Evolutionary conservation across 2,888 invertebrate species (phyloP).

Genomic region (Glyphotaelius pellucidus): DNA sequence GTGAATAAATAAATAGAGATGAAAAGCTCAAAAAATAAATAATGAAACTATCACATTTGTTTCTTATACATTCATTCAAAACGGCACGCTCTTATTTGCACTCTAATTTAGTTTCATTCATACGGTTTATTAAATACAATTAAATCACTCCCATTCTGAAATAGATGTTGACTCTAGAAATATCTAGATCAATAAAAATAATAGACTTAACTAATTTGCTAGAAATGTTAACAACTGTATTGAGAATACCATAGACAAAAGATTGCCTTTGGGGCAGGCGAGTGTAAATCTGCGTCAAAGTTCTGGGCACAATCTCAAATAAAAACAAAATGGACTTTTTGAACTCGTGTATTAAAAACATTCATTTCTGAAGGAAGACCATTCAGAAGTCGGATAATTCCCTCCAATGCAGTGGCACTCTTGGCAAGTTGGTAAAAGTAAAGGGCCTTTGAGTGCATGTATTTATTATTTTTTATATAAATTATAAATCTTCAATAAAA

Average conservation of each 20-base stretch:
- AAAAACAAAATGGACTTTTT: neutral
- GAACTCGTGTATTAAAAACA: neutral
- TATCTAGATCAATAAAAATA: neutral
- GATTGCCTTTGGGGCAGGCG: neutral
- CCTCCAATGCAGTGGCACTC: neutral
- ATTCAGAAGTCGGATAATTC: neutral
- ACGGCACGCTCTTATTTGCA: neutral
- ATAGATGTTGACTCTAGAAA: neutral
- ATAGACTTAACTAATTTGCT: slow-evolving; percentile 10
- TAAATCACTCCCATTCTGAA: neutral
- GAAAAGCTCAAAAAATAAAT: slow-evolving; percentile 45
- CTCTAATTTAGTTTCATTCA: slow-evolving; percentile 40
- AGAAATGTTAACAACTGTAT: neutral
- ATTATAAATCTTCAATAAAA: neutral
- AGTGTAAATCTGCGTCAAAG: neutral
- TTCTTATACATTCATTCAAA: slow-evolving; percentile 21
- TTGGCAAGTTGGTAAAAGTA: neutral
- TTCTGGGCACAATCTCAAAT: neutral
- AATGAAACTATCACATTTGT: slow-evolving; percentile 46
- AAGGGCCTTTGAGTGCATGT: no score
- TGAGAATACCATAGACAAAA: neutral
- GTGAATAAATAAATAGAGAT: slow-evolving; percentile 38
- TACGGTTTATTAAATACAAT: slow-evolving; percentile 20
- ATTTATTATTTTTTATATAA: neutral
- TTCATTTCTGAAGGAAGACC: neutral